These are phyloP conservation scores for Euplagia quadripunctaria DNA, from an alignment of 2,888 invertebrate genomes.

Conservation along the genomic window DNA sequence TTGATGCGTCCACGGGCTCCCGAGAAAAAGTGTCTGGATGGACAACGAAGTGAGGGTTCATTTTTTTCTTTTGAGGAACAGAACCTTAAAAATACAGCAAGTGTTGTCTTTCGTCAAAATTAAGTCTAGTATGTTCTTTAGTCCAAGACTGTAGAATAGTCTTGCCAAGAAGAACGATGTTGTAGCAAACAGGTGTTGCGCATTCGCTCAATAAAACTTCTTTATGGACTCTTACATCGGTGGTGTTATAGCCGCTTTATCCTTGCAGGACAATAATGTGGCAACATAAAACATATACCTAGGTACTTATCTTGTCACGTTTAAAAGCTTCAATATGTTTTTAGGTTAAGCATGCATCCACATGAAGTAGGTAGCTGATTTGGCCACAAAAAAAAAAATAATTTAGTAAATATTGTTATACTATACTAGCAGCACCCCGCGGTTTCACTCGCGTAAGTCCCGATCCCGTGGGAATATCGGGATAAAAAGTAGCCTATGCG, in stretches of 20 bases:
- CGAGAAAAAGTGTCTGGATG: too few relatives aligned
- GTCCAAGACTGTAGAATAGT: background rate
- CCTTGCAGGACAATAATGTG: constrained; percentile 6
- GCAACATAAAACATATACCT: background rate
- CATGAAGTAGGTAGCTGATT: background rate
- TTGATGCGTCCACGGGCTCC: too few relatives aligned
- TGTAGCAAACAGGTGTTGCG: constrained; percentile 7
- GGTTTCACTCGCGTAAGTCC: too few relatives aligned
- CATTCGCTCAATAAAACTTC: constrained; percentile 2
- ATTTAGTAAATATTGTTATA: background rate
- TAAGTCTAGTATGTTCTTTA: background rate
- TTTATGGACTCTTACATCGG: background rate
- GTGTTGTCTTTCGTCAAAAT: background rate
- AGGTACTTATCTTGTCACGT: background rate
- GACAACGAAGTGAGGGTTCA: too few relatives aligned
- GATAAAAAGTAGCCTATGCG: too few relatives aligned
- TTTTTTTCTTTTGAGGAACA: too few relatives aligned
- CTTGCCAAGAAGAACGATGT: background rate
- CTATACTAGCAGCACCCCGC: too few relatives aligned
- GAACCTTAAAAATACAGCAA: too few relatives aligned
- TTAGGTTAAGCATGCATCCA: background rate
- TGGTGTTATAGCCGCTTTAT: constrained; percentile 2
- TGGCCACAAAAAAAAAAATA: background rate
- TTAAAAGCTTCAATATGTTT: background rate
- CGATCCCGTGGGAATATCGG: too few relatives aligned